These are phyloP conservation scores for Geococcyx californianus DNA, from an alignment of 2,113 vertebrate genomes.

Conservation along the genomic window DNA sequence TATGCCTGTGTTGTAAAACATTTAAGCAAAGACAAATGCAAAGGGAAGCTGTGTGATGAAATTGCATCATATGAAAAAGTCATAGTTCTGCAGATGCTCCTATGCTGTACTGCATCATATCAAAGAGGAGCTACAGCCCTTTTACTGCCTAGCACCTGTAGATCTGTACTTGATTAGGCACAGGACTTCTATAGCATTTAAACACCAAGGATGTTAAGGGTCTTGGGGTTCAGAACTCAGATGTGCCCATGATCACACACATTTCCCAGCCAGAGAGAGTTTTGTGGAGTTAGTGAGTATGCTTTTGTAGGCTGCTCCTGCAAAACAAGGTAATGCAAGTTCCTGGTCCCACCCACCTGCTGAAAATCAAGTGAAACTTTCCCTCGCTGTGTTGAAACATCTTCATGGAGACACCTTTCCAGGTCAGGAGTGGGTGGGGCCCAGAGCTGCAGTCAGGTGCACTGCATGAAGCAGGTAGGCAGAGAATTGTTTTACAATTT, in stretches of 20 bases:
- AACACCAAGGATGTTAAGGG: not conserved
- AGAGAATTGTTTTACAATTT: not conserved
- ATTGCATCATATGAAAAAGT: not conserved
- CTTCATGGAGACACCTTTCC: not conserved
- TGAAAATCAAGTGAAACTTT: slow-evolving; percentile 17
- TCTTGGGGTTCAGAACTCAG: not conserved
- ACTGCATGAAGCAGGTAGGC: not conserved
- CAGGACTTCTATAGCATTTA: not conserved
- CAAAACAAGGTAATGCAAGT: not conserved
- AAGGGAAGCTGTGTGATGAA: not conserved
- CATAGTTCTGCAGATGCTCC: not conserved
- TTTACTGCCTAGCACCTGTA: not conserved
- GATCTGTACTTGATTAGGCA: not conserved
- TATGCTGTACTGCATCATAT: not conserved
- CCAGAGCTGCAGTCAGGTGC: accelerated
- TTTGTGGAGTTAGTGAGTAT: not conserved
- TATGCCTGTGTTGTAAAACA: not conserved
- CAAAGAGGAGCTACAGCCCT: not conserved
- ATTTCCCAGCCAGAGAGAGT: not conserved
- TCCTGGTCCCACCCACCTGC: slow-evolving; percentile 11
- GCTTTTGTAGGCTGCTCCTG: not conserved
- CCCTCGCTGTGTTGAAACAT: slow-evolving; percentile 16
- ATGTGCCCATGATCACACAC: not conserved
- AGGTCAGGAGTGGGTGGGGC: not conserved
- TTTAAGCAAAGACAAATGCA: not conserved